Evolutionary conservation across 2,113 vertebrate species (phyloP), one percentile per base, ranked within the genome.

Genomic region (Phalacrocorax brasilianus): DNA sequence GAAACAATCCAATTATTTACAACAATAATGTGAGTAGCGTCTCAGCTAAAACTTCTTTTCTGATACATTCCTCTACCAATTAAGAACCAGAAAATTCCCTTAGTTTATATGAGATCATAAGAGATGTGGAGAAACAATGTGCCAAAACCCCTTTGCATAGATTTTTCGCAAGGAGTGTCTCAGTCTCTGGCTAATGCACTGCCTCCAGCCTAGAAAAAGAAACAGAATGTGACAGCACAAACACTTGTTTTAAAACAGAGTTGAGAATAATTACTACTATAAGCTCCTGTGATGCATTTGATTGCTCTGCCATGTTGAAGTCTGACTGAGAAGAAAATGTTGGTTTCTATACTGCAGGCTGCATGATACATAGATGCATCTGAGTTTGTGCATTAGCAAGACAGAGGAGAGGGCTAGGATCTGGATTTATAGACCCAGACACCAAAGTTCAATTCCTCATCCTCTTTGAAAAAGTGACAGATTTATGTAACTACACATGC

Each of bases 1-100:
- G 45, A 91, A 93, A 84, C 45, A 92, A 86, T 71, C 55, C 38
- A 50, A 11, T 63, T 92, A 76, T 88, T 91, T 83, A 68, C 33
- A 89, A 77, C 33, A 89, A 85, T 78, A 84, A 80, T 3, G 3
- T 45, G 42, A 78, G 35, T 30, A 38, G 32, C 5, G 0, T 76
- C 66, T 88, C 44, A 88, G 40, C 30, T 59, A 40, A 82, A 73
- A 70, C 27, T 83, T 82, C 7, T 87, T 88, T 71, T 65, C 30
- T 68, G 30, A 82, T 67, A 76, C 28, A 52, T 45, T 47, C 28
- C n/a, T 61, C 18, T 56, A 65, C 27, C 23, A 76, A n/a, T 66
- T 75, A 76, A 44, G n/a, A 90, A 53, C 28, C n/a, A 52, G n/a
- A 87, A 76, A 76, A 49, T 61, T 53, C 24, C 24, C 12, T 53